Conservation (phyloP, 2,888 invertebrate species). For the Anarsia innoxiella region DNA sequence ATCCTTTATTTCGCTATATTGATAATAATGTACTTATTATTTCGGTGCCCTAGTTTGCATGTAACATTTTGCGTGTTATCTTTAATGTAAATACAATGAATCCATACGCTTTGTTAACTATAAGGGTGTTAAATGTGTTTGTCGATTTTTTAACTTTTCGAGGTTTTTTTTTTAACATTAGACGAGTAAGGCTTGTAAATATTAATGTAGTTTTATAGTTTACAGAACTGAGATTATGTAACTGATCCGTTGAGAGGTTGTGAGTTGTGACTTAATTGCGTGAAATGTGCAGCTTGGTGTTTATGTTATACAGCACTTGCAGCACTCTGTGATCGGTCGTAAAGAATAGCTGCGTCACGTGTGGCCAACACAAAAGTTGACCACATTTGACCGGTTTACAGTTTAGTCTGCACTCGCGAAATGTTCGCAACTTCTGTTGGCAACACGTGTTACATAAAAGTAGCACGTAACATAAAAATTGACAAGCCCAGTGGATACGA, state of each 20-base stretch:
- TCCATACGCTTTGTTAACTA: constrained; percentile 72
- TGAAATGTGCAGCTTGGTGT: constrained; percentile 14
- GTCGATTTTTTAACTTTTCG: constrained; percentile 68
- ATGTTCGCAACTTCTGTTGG: no score
- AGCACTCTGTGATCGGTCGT: no score
- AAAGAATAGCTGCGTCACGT: no score
- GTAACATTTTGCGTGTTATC: constrained; percentile 54
- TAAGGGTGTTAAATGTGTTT: constrained; percentile 72
- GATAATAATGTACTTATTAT: constrained; percentile 58
- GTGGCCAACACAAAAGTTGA: no score
- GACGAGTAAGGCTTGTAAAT: constrained; percentile 32
- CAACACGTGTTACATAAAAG: no score
- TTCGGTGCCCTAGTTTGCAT: constrained; percentile 63
- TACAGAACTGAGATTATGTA: constrained; percentile 54
- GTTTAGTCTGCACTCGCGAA: no score
- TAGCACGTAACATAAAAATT: no score
- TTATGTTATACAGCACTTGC: no score
- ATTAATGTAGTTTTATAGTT: constrained; percentile 26
- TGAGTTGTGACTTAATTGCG: constrained; percentile 24
- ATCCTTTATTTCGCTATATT: constrained; percentile 29
- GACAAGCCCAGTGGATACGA: no score
- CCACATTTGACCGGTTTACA: no score
- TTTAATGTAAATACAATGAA: constrained; percentile 69
- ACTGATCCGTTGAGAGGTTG: constrained; percentile 36
- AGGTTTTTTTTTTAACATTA: constrained; percentile 50